Percentiles rank a stretch among this genome's conserved stretches.
Evolutionary conservation across 2,113 vertebrate species (phyloP).

Genomic region (Cettia cetti): DNA sequence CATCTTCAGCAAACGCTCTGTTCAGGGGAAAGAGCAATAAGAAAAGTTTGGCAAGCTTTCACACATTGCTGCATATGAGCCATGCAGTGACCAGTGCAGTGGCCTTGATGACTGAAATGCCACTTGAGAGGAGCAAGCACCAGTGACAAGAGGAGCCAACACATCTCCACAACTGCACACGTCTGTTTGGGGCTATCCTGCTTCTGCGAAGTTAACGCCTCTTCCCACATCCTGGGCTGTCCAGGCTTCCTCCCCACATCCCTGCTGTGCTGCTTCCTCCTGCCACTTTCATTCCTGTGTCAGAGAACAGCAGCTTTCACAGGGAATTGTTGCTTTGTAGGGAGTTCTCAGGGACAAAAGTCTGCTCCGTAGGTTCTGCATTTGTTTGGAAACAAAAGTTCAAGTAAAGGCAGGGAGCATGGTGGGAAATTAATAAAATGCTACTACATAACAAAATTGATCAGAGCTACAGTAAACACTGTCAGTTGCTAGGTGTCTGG

Average conservation of each 20-base stretch:
- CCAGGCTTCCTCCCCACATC: not conserved
- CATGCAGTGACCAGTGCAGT: not conserved
- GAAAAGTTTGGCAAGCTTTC: not conserved
- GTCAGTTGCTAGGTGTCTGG: not conserved
- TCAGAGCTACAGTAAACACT: not conserved
- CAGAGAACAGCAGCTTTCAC: not conserved
- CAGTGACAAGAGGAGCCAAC: not conserved
- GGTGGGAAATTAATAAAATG: not conserved
- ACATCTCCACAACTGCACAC: not conserved
- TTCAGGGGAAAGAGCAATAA: not conserved
- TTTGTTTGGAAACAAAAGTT: not conserved
- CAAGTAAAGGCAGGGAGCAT: not conserved
- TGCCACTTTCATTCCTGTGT: not conserved
- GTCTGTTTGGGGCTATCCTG: not conserved
- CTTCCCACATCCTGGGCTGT: not conserved
- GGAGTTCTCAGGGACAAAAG: not conserved
- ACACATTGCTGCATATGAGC: not conserved
- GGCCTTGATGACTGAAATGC: not conserved
- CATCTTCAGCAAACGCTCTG: conserved; percentile 89
- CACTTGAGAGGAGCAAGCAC: not conserved
- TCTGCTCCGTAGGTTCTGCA: not conserved
- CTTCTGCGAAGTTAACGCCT: not conserved
- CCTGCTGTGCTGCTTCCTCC: not conserved
- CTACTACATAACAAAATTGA: not conserved
- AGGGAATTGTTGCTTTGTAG: not conserved